Conservation (phyloP, 2,888 invertebrate genomes). For the Drosophila borealis region DNA sequence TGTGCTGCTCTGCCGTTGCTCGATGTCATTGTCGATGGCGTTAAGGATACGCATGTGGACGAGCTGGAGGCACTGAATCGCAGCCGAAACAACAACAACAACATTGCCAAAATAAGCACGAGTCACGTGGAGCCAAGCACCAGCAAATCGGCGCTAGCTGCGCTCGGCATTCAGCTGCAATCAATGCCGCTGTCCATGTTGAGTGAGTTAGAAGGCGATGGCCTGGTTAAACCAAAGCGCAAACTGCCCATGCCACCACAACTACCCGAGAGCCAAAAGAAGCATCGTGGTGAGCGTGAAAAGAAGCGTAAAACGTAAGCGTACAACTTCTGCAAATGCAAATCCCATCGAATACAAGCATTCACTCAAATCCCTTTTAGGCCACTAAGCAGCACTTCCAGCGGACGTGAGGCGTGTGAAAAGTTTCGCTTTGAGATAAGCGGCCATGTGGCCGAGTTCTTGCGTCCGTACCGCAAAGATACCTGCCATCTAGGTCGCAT, state of each 20-base stretch:
- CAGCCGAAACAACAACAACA: constrained; percentile 24
- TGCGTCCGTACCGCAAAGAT: constrained; percentile 91
- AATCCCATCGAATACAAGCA: not conserved
- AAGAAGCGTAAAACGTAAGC: constrained; percentile 40
- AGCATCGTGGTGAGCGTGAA: constrained; percentile 39
- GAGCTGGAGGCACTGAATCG: constrained; percentile 81
- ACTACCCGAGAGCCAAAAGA: constrained; percentile 25
- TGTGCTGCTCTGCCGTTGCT: constrained; percentile 50
- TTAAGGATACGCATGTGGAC: constrained; percentile 73
- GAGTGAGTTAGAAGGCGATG: not conserved
- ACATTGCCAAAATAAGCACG: not conserved
- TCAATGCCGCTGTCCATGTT: not conserved
- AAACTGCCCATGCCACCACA: constrained; percentile 39
- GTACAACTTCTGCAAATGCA: too few relatives aligned
- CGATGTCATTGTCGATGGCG: constrained; percentile 76
- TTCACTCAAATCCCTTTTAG: not conserved
- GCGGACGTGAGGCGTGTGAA: constrained; percentile 45
- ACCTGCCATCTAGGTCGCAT: constrained; percentile 94
- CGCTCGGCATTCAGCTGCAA: constrained; percentile 10
- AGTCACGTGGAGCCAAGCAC: constrained; percentile 45
- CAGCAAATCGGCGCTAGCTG: constrained; percentile 37
- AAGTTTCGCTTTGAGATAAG: constrained; percentile 65
- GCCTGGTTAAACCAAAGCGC: constrained; percentile 20
- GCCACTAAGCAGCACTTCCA: constrained; percentile 5
- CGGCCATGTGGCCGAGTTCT: constrained; percentile 59